Evolutionary conservation across 2,888 invertebrate species (phyloP).

Genomic region (Lymantria dispar): DNA sequence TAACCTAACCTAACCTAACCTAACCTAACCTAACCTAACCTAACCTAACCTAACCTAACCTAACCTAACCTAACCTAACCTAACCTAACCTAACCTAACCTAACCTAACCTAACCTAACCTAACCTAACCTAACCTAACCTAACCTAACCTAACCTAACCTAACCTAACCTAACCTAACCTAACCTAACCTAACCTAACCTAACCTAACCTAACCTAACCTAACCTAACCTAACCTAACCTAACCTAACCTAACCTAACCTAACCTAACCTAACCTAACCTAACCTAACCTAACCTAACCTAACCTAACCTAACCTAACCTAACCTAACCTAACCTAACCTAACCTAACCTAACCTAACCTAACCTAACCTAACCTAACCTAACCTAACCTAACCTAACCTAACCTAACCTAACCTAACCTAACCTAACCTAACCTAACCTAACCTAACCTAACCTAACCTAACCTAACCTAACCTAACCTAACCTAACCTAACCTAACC

Average conservation of each 20-base stretch:
- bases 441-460: constrained; percentile 14
- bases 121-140: constrained; percentile 6
- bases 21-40: constrained; percentile 14
- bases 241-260: constrained; percentile 10
- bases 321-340: constrained; percentile 12
- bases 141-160: constrained; percentile 6
- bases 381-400: constrained; percentile 14
- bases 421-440: constrained; percentile 4
- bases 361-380: constrained; percentile 12
- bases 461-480: constrained; percentile 18
- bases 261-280: constrained; percentile 10
- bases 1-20: constrained; percentile 14
- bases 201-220: constrained; percentile 10
- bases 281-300: constrained; percentile 11
- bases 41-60: constrained; percentile 15
- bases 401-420: constrained; percentile 12
- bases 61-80: constrained; percentile 16
- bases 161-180: constrained; percentile 11
- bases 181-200: constrained; percentile 11
- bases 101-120: constrained; percentile 9
- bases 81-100: constrained; percentile 12
- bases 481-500: constrained; percentile 20
- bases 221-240: constrained; percentile 11
- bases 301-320: constrained; percentile 10
- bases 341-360: constrained; percentile 12